A percentile compares a stretch with the other conserved stretches of the same genome.
Conservation (phyloP, 2,113 vertebrate genomes). For the Percopsis transmontana region DNA sequence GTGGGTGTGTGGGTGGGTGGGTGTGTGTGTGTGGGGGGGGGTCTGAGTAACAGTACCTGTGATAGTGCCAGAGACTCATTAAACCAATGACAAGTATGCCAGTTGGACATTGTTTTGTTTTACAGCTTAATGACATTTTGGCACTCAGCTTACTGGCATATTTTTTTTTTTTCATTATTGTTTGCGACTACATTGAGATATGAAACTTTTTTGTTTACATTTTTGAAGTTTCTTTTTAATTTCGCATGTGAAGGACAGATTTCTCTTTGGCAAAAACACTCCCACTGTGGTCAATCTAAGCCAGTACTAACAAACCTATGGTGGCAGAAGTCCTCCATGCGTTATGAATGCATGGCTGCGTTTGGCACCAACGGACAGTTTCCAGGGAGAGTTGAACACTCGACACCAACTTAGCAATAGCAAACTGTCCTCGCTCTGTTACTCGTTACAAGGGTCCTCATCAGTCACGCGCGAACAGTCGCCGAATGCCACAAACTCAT, state of each 20-base stretch:
- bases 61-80: constrained; percentile 43
- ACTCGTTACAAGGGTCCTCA: constrained; percentile 53
- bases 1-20: constrained; percentile 19
- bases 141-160: too few relatives aligned
- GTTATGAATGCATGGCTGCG: constrained; percentile 68
- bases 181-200: background rate
- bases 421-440: constrained; percentile 60
- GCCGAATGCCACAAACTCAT: constrained; percentile 39
- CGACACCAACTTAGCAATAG: constrained; percentile 68
- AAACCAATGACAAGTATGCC: constrained; percentile 41
- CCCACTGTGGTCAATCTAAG: constrained; percentile 37
- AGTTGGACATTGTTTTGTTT: constrained; percentile 42
- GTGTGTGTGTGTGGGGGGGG: constrained; percentile 21
- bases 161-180: background rate
- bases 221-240: too few relatives aligned
- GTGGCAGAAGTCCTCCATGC: constrained; percentile 57
- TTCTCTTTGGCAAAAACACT: constrained; percentile 57
- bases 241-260: too few relatives aligned
- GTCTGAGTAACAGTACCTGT: constrained; percentile 19
- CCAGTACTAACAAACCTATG: constrained; percentile 47
- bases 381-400: constrained; percentile 66
- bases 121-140: background rate
- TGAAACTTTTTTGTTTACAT: too few relatives aligned
- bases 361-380: constrained; percentile 65
- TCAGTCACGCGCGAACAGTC: constrained; percentile 47